Evolutionary conservation across 2,888 invertebrate genomes (phyloP).

Genomic region (Apoda limacodes): DNA sequence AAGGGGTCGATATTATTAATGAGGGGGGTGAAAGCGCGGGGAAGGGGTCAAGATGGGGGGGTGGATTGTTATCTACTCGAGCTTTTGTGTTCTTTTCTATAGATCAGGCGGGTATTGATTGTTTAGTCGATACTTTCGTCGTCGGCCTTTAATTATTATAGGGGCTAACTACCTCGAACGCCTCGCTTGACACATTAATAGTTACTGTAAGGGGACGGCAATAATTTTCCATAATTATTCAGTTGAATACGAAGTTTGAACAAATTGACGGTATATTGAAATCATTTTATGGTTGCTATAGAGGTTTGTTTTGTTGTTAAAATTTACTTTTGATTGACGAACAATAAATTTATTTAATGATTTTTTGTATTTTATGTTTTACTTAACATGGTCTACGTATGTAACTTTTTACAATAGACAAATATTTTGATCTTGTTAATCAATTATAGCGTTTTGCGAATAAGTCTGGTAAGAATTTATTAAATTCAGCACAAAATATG

Average conservation of each 20-base stretch:
- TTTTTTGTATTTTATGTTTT: too few relatives aligned
- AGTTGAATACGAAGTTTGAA: conserved; percentile 47
- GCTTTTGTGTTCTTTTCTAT: conserved; percentile 67
- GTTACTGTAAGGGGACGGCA: conserved; percentile 37
- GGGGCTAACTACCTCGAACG: conserved; percentile 55
- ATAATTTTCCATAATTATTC: conserved; percentile 59
- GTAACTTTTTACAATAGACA: too few relatives aligned
- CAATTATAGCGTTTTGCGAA: too few relatives aligned
- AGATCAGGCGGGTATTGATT: conserved; percentile 56
- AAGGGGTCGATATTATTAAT: conserved; percentile 67
- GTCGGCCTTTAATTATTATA: conserved; percentile 60
- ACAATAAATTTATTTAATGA: too few relatives aligned
- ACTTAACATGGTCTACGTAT: too few relatives aligned
- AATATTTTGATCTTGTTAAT: too few relatives aligned
- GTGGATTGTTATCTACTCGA: conserved; percentile 60
- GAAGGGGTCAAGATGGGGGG: conserved; percentile 32
- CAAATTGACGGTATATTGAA: conserved; percentile 37
- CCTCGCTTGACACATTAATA: conserved; percentile 61
- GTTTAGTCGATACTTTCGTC: conserved; percentile 58
- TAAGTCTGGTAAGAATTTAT: too few relatives aligned
- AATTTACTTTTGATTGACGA: too few relatives aligned
- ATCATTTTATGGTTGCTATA: too few relatives aligned
- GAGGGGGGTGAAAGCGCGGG: conserved; percentile 42
- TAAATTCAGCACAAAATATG: too few relatives aligned
- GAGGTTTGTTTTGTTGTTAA: too few relatives aligned